Evolutionary conservation across 2,797 vertebrate species (phyloP).

Genomic region (Thunnus albacares): DNA sequence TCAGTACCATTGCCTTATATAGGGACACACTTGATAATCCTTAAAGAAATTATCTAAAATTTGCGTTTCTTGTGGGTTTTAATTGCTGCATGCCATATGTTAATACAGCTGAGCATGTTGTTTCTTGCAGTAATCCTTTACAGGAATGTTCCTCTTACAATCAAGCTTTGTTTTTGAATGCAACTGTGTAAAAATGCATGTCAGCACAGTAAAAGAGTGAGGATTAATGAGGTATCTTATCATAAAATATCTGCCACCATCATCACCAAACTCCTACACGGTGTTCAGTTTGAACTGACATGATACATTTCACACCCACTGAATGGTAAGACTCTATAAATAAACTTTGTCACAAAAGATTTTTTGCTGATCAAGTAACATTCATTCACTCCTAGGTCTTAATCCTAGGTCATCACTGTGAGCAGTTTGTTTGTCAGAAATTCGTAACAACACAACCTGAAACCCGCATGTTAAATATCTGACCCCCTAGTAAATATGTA

Average conservation of each 20-base stretch:
- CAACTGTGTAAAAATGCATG: slow-evolving; percentile 4
- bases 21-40: slow-evolving; percentile 53
- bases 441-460: neutral
- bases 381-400: slow-evolving; percentile 36
- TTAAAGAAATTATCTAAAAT: slow-evolving; percentile 47
- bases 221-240: neutral
- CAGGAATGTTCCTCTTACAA: neutral
- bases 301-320: slow-evolving; percentile 65
- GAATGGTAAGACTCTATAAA: slow-evolving; percentile 27
- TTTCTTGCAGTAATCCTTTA: slow-evolving; percentile 4
- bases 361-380: slow-evolving; percentile 19
- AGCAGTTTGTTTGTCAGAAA: slow-evolving; percentile 9
- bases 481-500: neutral
- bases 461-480: slow-evolving; percentile 3
- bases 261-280: slow-evolving; percentile 16
- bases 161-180: neutral
- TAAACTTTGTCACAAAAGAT: slow-evolving; percentile 34
- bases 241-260: neutral
- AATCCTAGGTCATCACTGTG: slow-evolving; percentile 28
- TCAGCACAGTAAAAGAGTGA: neutral
- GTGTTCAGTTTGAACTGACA: slow-evolving; percentile 42
- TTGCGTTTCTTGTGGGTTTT: slow-evolving; percentile 42
- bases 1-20: slow-evolving; percentile 58
- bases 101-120: slow-evolving; percentile 29
- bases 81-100: slow-evolving; percentile 50